Percentiles rank a stretch among this genome's conserved stretches.
phyloP scores from a whole-genome alignment of 1,140 invertebrate species.

The Camponotus vicinus region DNA sequence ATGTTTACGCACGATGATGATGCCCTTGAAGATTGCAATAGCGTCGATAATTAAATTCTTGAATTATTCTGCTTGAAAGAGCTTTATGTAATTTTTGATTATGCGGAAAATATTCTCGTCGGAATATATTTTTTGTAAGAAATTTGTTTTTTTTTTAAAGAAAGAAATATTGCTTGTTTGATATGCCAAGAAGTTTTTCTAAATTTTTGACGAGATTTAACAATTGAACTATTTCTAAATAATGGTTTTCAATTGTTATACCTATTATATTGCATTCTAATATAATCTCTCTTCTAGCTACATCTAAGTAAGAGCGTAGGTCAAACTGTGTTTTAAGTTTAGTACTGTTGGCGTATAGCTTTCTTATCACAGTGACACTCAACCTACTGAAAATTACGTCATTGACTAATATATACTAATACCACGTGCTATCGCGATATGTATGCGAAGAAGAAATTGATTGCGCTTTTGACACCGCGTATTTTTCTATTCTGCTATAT shows the following conservation, averaged over 20 bases:
- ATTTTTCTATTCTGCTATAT: constrained; percentile 12
- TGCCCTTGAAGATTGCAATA: constrained; percentile 34
- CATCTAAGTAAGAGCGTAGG: constrained; percentile 22
- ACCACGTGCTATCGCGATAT: constrained; percentile 18
- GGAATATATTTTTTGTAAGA: not conserved
- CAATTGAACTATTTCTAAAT: not conserved
- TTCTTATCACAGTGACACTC: constrained; percentile 79
- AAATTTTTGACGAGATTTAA: not conserved
- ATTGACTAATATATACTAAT: constrained; percentile 4
- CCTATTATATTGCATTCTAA: not conserved
- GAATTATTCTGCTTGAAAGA: not conserved
- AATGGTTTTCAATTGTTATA: not conserved
- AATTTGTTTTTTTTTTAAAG: not conserved
- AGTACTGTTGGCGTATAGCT: constrained; percentile 40
- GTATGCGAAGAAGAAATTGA: not conserved
- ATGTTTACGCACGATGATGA: not conserved
- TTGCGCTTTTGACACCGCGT: not conserved
- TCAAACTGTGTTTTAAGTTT: constrained; percentile 69
- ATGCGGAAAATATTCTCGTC: not conserved
- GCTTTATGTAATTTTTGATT: not conserved
- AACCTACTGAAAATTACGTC: constrained; percentile 55
- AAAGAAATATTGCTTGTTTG: not conserved
- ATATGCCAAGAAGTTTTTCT: not conserved
- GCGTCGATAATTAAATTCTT: constrained; percentile 29
- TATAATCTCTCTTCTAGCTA: not conserved